Base-by-base conservation (phyloP, 2,888 invertebrate genomes). In the Callimorpha dominula region DNA sequence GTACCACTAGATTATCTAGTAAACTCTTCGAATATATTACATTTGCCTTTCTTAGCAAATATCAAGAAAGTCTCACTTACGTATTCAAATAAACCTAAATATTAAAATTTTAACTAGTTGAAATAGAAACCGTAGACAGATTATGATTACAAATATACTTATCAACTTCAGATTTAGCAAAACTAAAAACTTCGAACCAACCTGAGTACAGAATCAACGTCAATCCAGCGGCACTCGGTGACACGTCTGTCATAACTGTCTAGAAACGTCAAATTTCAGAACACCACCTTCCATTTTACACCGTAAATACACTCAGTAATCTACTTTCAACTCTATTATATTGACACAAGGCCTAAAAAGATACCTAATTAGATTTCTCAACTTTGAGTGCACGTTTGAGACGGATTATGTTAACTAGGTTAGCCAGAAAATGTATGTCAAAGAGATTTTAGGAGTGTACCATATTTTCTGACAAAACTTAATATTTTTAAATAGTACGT, bases 171-270 rank as follows among this genome's bases (percentile, higher is more conserved):
- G 60, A 70, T 73, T 68, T 70, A 46, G 57, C 52, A 78, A 76
- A 77, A 73, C 68, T 71, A 15, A 72, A 79, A 77, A 74, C 64
- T 70, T 81, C 70, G 31, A 46, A 60, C 65, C 20, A 73, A 80
- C 66, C 60, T 73, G 65, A 65, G 65, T 74, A 74, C 68, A 77
- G 74, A 78, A 70, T 72, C 72, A 77, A 77, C 74, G 78, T 80
- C 80, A 72, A 74, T 64, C 75, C 76, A 70, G 80, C 70, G 77
- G 70, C 71, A 78, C 68, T 78, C 77, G 77, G 75, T 85, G 84
- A 85, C 84, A 79, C 78, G 78, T 81, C 74, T 77, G 78, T 83
- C 86, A 85, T 85, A 86, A 83, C 81, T 85, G 84, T 86, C 87
- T 80, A 72, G 78, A 80, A 82, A 85, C 81, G 84, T 87, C 85